Evolutionary conservation across 2,797 vertebrate species (phyloP).

Genomic region (Heliangelus exortis): DNA sequence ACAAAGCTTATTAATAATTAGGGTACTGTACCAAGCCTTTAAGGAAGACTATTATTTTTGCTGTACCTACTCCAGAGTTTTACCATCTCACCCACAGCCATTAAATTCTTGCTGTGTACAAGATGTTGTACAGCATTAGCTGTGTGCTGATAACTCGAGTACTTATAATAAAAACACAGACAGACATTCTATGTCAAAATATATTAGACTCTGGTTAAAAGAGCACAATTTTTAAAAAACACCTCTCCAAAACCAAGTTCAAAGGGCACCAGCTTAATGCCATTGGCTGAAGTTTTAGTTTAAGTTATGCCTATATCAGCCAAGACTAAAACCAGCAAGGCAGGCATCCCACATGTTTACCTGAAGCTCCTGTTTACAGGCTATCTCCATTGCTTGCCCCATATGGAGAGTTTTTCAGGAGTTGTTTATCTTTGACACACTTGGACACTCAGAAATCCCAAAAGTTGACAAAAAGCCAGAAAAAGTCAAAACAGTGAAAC

Average conservation of each 20-base stretch:
- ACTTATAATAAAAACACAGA: not conserved
- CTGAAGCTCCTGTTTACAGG: not conserved
- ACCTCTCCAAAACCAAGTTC: not conserved
- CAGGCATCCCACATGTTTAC: not conserved
- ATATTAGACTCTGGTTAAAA: not conserved
- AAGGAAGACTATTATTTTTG: not conserved
- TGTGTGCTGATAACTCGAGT: not conserved
- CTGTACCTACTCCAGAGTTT: not conserved
- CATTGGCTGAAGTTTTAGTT: not conserved
- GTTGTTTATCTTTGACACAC: not conserved
- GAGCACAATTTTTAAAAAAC: not conserved
- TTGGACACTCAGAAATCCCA: not conserved
- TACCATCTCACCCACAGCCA: not conserved
- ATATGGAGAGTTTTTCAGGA: not conserved
- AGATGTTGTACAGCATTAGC: not conserved
- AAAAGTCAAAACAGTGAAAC: not conserved
- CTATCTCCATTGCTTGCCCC: not conserved
- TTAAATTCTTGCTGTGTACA: not conserved
- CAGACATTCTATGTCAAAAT: not conserved
- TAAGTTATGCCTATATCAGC: not conserved
- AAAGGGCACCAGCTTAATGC: not conserved
- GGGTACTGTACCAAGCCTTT: not conserved
- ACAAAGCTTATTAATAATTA: not conserved
- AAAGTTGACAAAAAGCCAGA: not conserved
- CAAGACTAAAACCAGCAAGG: not conserved